phyloP scores from a whole-genome alignment of 1,140 invertebrate species.

The Lethrus apterus region DNA sequence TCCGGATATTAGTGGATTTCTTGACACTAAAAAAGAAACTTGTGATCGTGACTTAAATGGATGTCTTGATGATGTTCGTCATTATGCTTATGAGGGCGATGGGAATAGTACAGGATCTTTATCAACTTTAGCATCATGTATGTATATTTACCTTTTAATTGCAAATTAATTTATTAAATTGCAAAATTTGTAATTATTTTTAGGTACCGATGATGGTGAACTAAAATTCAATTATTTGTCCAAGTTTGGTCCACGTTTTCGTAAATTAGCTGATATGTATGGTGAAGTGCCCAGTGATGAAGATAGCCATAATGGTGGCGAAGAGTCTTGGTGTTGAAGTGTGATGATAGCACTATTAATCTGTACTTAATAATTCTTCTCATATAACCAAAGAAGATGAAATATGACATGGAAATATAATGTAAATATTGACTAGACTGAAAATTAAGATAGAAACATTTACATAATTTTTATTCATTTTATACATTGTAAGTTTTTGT shows the following conservation, averaged over 20 bases:
- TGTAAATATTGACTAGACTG: not conserved
- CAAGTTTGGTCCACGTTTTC: slow-evolving; percentile 92
- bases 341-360: too few relatives aligned
- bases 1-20: slow-evolving; percentile 81
- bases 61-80: slow-evolving; percentile 89
- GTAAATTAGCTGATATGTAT: slow-evolving; percentile 96
- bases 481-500: too few relatives aligned
- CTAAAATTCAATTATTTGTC: slow-evolving; percentile 96
- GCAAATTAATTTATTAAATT: too few relatives aligned
- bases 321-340: slow-evolving; percentile 68
- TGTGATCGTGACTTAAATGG: slow-evolving; percentile 85
- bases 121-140: slow-evolving; percentile 85
- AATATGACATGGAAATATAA: not conserved
- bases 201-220: slow-evolving; percentile 86
- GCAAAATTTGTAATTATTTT: slow-evolving; percentile 11
- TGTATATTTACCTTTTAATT: too few relatives aligned
- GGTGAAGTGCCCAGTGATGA: slow-evolving; percentile 80
- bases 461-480: too few relatives aligned
- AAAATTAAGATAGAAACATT: not conserved
- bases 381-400: not conserved
- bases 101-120: slow-evolving; percentile 86
- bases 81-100: slow-evolving; percentile 95
- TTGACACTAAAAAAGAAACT: slow-evolving; percentile 80
- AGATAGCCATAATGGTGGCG: slow-evolving; percentile 59
- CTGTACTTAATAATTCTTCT: not conserved